A percentile compares a stretch with the other conserved stretches of the same genome.
Conservation (phyloP, 2,113 vertebrate species). For the Propithecus coquereli region DNA sequence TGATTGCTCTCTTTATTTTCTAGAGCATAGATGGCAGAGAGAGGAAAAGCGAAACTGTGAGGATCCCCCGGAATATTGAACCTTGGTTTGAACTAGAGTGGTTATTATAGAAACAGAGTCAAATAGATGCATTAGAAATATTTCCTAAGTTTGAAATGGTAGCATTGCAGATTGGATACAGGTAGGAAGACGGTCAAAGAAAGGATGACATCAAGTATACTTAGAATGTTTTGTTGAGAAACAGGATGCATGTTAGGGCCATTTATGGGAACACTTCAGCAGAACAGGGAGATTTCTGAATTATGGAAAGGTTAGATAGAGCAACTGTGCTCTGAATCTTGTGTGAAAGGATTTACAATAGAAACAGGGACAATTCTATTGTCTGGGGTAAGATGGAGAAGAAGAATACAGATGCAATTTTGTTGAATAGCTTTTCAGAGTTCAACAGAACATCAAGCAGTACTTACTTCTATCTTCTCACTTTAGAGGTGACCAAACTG, state of each 20-base stretch:
- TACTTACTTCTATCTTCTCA: not conserved
- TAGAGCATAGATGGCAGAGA: not conserved
- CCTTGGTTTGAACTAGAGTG: not conserved
- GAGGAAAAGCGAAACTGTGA: not conserved
- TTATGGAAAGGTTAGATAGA: not conserved
- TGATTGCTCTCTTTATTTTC: not conserved
- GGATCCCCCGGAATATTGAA: not conserved
- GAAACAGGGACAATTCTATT: not conserved
- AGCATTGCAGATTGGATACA: not conserved
- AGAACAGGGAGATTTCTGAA: not conserved
- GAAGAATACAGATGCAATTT: not conserved
- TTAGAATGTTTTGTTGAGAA: not conserved
- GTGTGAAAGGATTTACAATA: not conserved
- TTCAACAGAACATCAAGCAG: not conserved
- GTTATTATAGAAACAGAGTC: not conserved
- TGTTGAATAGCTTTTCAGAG: not conserved
- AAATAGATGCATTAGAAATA: not conserved
- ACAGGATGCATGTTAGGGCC: accelerated
- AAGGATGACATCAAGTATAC: not conserved
- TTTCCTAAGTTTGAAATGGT: not conserved
- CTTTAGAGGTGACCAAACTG: not conserved
- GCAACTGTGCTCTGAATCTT: not conserved
- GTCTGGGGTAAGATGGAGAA: not conserved
- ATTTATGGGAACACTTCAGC: not conserved
- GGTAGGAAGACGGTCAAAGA: not conserved